These are phyloP conservation scores for Drosophila fuyamai DNA, from an alignment of 1,140 invertebrate species.

Conservation along the genomic window DNA sequence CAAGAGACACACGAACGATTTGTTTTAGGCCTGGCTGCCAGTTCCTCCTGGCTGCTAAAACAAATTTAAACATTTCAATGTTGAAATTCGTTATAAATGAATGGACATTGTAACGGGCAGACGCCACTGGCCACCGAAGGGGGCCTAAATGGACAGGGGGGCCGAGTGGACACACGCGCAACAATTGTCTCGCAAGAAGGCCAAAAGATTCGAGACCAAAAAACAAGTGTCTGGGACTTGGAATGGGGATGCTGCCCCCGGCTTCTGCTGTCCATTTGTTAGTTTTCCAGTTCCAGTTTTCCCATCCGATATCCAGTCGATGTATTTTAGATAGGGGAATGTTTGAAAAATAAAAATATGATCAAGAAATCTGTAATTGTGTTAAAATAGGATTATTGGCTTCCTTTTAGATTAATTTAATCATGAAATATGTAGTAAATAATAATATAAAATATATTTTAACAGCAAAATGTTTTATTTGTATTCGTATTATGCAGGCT, in stretches of 20 bases:
- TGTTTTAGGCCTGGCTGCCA: slow-evolving; percentile 24
- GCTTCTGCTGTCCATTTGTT: slow-evolving; percentile 19
- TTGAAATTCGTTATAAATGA: slow-evolving; percentile 80
- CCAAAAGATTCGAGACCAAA: slow-evolving; percentile 3
- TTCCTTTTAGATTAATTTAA: too few relatives aligned
- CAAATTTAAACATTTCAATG: slow-evolving; percentile 74
- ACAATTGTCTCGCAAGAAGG: slow-evolving; percentile 39
- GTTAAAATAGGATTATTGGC: neutral
- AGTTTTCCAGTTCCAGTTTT: slow-evolving; percentile 39
- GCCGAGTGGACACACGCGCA: slow-evolving; percentile 32
- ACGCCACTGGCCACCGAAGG: slow-evolving; percentile 17
- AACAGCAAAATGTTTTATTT: too few relatives aligned
- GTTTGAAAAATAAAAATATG: too few relatives aligned
- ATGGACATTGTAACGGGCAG: slow-evolving; percentile 71
- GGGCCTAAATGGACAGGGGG: slow-evolving; percentile 7
- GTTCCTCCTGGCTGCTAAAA: slow-evolving; percentile 51
- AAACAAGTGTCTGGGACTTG: slow-evolving; percentile 29
- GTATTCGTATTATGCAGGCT: neutral
- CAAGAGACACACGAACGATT: slow-evolving; percentile 22
- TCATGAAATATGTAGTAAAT: too few relatives aligned
- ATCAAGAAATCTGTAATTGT: too few relatives aligned
- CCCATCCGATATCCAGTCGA: neutral
- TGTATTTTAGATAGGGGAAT: neutral
- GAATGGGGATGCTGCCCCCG: slow-evolving; percentile 10
- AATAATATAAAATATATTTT: too few relatives aligned